These are phyloP conservation scores for Hypomecis punctinalis DNA, from an alignment of 2,888 invertebrate species.

Conservation along the genomic window DNA sequence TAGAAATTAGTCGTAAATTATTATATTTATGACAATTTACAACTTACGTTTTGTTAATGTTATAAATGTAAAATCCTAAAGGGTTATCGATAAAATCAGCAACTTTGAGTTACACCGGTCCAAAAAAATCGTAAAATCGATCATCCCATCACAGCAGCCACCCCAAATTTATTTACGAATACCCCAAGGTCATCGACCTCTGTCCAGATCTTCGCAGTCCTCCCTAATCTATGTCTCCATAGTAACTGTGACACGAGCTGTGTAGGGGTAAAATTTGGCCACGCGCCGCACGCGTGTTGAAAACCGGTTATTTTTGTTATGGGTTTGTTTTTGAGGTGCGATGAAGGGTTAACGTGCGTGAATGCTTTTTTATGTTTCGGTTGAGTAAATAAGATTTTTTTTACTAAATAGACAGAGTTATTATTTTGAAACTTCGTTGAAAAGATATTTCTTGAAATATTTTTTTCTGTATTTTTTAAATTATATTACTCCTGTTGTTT, in stretches of 20 bases:
- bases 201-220: slow-evolving; percentile 28
- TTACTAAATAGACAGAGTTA: too few relatives aligned
- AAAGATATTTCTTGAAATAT: too few relatives aligned
- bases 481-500: too few relatives aligned
- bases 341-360: slow-evolving; percentile 22
- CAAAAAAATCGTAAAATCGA: slow-evolving; percentile 36
- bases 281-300: slow-evolving; percentile 19
- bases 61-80: not conserved
- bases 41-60: too few relatives aligned
- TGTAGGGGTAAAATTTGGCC: slow-evolving; percentile 17
- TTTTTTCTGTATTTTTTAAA: too few relatives aligned
- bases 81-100: not conserved
- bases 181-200: slow-evolving; percentile 41
- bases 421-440: too few relatives aligned
- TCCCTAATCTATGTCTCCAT: slow-evolving; percentile 8
- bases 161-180: slow-evolving; percentile 35
- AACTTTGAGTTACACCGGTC: slow-evolving; percentile 13
- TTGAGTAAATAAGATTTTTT: too few relatives aligned
- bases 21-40: too few relatives aligned
- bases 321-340: slow-evolving; percentile 14
- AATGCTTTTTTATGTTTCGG: slow-evolving; percentile 13
- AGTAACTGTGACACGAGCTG: slow-evolving; percentile 17
- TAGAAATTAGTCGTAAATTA: too few relatives aligned
- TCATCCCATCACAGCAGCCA: slow-evolving; percentile 43
- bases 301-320: slow-evolving; percentile 23